Evolutionary conservation across 2,888 invertebrate species (phyloP).

Genomic region (Dolomedes plantarius): DNA sequence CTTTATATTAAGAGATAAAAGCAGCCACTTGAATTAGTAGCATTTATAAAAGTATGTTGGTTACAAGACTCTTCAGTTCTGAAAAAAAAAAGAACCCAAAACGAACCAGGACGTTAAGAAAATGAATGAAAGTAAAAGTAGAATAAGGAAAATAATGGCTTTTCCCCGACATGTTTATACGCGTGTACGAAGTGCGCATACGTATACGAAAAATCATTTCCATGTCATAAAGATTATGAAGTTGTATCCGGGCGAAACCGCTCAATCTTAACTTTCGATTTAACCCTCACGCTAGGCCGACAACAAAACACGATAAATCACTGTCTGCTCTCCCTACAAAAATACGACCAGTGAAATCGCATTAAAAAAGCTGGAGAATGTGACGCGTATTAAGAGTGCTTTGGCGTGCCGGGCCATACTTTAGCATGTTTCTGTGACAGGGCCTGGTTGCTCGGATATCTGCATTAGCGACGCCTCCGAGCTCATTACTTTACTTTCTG

Average conservation of each 20-base stretch:
- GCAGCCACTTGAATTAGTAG: no score
- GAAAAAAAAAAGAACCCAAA: no score
- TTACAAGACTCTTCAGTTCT: no score
- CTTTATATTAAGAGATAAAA: no score
- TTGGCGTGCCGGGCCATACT: conserved; percentile 55
- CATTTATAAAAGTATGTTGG: no score
- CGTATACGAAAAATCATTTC: no score
- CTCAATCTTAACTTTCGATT: not conserved
- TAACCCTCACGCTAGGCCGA: not conserved
- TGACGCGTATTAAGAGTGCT: conserved; percentile 60
- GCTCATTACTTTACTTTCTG: conserved; percentile 60
- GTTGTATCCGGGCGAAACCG: not conserved
- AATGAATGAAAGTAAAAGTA: no score
- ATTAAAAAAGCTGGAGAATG: conserved; percentile 20
- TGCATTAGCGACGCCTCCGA: conserved; percentile 67
- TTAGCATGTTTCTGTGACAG: conserved; percentile 64
- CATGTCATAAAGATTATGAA: conserved; percentile 6
- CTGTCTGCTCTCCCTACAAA: not conserved
- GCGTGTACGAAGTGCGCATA: no score
- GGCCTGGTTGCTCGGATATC: conserved; percentile 41
- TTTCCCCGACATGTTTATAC: no score
- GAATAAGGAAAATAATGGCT: no score
- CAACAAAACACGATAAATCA: not conserved
- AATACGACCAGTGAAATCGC: not conserved
- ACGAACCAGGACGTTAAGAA: no score